Percentiles rank a stretch among this genome's conserved stretches.
These are phyloP conservation scores for Rhaphigaster nebulosa DNA, from an alignment of 2,888 invertebrate species.

Conservation along the genomic window DNA sequence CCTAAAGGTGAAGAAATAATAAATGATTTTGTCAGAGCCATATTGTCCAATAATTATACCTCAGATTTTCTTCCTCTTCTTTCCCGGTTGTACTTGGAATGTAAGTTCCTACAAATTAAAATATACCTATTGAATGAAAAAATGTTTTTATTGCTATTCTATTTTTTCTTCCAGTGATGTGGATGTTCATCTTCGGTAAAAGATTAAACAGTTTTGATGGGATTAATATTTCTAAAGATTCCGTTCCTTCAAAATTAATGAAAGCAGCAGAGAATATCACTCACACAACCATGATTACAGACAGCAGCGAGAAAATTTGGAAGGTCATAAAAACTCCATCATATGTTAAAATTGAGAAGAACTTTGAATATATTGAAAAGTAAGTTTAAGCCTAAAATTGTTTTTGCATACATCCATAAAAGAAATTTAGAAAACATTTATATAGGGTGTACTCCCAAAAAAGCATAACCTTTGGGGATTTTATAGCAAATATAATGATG, in stretches of 20 bases:
- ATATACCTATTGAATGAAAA: neutral
- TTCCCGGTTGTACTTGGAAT: slow-evolving; percentile 82
- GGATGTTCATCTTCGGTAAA: slow-evolving; percentile 79
- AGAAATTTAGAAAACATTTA: too few species aligned
- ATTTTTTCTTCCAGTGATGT: slow-evolving; percentile 75
- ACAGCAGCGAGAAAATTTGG: slow-evolving; percentile 81
- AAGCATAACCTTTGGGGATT: too few species aligned
- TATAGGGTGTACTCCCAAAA: too few species aligned
- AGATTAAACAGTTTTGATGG: slow-evolving; percentile 78
- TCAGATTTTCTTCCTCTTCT: slow-evolving; percentile 79
- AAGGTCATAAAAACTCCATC: slow-evolving; percentile 79
- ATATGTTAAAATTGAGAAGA: slow-evolving; percentile 77
- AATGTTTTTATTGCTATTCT: slow-evolving; percentile 54
- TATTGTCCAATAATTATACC: slow-evolving; percentile 45
- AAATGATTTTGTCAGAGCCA: slow-evolving; percentile 75
- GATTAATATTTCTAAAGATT: slow-evolving; percentile 73
- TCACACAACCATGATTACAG: slow-evolving; percentile 77
- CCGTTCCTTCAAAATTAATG: slow-evolving; percentile 79
- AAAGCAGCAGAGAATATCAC: slow-evolving; percentile 82
- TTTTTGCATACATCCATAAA: too few species aligned
- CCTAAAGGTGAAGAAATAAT: slow-evolving; percentile 76
- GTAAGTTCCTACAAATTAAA: slow-evolving; percentile 71
- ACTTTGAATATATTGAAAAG: slow-evolving; percentile 80
- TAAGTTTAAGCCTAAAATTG: slow-evolving; percentile 58
- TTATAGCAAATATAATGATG: too few species aligned